A percentile compares a stretch with the other conserved stretches of the same genome.
phyloP scores from a whole-genome alignment of 1,140 invertebrate species.

The Octopus sinensis region DNA sequence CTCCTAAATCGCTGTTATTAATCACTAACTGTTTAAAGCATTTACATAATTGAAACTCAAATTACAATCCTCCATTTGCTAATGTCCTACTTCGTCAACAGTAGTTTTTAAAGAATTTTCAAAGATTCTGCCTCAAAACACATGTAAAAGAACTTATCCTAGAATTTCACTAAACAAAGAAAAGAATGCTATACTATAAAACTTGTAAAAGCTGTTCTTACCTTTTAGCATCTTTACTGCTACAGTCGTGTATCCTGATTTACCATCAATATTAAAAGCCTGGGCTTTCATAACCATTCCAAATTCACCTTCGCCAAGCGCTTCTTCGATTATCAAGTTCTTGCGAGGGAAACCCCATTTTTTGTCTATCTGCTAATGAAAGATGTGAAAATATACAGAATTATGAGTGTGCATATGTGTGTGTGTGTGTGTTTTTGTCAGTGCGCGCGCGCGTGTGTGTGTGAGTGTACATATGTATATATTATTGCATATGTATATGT shows the following conservation, averaged over 20 bases:
- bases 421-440: no score
- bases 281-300: constrained; percentile 88
- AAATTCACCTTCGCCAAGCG: constrained; percentile 92
- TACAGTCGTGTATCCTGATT: constrained; percentile 72
- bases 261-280: constrained; percentile 68
- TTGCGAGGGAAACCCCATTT: constrained; percentile 87
- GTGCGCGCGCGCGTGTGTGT: no score
- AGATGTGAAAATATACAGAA: neutral
- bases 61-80: no score
- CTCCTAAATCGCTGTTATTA: no score
- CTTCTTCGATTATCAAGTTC: constrained; percentile 62
- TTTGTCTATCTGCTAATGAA: constrained; percentile 28
- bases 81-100: no score
- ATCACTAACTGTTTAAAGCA: no score
- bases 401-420: no score
- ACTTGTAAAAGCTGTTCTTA: constrained; percentile 48
- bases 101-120: neutral
- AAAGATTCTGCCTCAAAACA: neutral
- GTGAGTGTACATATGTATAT: no score
- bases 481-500: no score
- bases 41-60: no score
- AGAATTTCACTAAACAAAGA: no score
- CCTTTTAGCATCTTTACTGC: constrained; percentile 98
- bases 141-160: neutral
- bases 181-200: no score